Base-by-base conservation (phyloP, 2,888 invertebrate genomes). In the Coelopa pilipes region DNA sequence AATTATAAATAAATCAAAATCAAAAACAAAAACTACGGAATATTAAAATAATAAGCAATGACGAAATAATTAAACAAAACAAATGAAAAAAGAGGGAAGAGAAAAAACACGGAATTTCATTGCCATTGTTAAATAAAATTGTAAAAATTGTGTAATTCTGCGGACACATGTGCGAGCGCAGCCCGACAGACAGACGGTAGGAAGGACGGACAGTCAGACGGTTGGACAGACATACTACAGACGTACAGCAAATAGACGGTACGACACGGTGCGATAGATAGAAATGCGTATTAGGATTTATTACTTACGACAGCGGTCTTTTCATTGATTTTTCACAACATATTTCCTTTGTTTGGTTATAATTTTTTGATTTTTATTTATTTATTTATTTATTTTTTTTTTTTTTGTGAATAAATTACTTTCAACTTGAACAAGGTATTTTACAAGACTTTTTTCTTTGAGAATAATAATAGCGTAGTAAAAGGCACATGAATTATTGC, bases 401-500 rank as follows among this genome's bases (percentile, higher is more conserved):
- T 45, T 4, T 50, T 45, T 59, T 57, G 2, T 17, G 19, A 21
- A 13, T 47, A 55, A 50, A 21, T 13, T n/a, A 62, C 21, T 62
- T 59, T 59, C 34, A 34, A 7, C 34, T 34, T 34, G 4, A 34
- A 34, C 34, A 4, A n/a, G 34, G 34, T 34, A 4, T 34, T 34
- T 34, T 34, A 34, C 34, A 34, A 34, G 34, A 7, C 34, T 34
- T 34, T 34, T 34, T 34, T 34, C 34, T 34, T 34, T 34, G 2
- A 34, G 34, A 34, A 34, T 34, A 34, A 34, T 34, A 34, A 63
- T 45, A 13, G 12, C 13, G 4, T 63, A n/a, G 11, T 62, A 68
- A 34, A 68, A 69, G 69, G 69, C 69, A 69, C 69, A 47, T 69
- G 53, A 10, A 55, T 68, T 55, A 55, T n/a, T 69, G 57, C 47